These are phyloP conservation scores for Sebastes itinus DNA, from an alignment of 2,797 vertebrate species.

Conservation along the genomic window DNA sequence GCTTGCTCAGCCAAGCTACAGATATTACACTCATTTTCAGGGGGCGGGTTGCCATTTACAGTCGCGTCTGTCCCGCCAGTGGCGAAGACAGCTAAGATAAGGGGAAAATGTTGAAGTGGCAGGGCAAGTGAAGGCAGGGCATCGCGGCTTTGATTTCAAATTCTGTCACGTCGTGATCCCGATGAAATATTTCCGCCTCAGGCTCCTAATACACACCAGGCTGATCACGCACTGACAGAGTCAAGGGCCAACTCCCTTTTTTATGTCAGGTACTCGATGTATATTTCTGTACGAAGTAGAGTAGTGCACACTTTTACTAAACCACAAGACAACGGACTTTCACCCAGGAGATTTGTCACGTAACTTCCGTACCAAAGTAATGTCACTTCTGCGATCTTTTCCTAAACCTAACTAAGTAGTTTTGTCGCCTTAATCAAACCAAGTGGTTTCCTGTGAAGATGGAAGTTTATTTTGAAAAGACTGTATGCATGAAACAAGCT, in stretches of 20 bases:
- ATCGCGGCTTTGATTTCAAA: conserved; percentile 58
- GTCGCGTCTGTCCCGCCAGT: conserved; percentile 38
- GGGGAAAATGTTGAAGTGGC: conserved; percentile 43
- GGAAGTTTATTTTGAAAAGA: too few species aligned
- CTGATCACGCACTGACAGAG: conserved; percentile 36
- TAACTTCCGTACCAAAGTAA: too few species aligned
- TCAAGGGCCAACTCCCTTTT: not conserved
- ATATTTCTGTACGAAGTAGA: conserved; percentile 12
- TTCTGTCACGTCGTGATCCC: conserved; percentile 43
- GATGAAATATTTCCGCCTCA: conserved; percentile 33
- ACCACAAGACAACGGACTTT: too few species aligned
- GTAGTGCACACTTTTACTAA: not conserved
- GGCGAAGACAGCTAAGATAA: conserved; percentile 55
- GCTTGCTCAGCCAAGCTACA: conserved; percentile 56
- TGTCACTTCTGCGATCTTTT: too few species aligned
- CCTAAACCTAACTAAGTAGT: too few species aligned
- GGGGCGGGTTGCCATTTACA: conserved; percentile 60
- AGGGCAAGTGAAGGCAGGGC: conserved; percentile 39
- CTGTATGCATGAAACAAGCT: too few species aligned
- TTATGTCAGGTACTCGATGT: conserved; percentile 32
- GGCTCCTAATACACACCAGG: conserved; percentile 19
- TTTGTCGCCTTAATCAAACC: too few species aligned
- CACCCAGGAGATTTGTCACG: too few species aligned
- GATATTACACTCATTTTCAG: conserved; percentile 62
- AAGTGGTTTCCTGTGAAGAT: too few species aligned